Percentiles rank a stretch among this genome's conserved stretches.
These are phyloP conservation scores for Emydocephalus ijimae DNA, from an alignment of 2,113 vertebrate genomes.

Conservation along the genomic window DNA sequence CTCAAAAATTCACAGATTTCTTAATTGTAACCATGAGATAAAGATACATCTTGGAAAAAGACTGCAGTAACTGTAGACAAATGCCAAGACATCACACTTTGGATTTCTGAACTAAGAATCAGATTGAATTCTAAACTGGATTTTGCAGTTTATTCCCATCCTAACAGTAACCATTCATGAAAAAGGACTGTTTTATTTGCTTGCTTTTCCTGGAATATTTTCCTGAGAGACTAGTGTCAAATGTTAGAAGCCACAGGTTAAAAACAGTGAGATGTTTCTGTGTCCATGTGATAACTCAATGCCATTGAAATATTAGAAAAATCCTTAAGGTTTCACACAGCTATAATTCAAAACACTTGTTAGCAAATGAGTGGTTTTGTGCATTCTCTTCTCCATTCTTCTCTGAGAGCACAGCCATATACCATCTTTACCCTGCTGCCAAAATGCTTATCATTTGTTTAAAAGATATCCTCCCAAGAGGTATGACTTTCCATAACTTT, in stretches of 20 bases:
- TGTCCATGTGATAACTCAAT: slow-evolving; percentile 48
- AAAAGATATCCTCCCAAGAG: not conserved
- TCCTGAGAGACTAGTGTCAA: not conserved
- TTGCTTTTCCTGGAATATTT: slow-evolving; percentile 21
- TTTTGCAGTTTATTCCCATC: not conserved
- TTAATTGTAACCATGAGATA: not conserved
- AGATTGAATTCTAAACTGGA: not conserved
- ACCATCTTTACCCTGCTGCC: not conserved
- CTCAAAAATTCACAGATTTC: not conserved
- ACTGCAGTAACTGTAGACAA: not conserved
- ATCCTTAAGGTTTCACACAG: slow-evolving; percentile 49
- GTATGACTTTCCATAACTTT: not conserved
- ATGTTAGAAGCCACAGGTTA: slow-evolving; percentile 48
- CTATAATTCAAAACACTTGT: slow-evolving; percentile 60
- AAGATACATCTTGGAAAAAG: not conserved
- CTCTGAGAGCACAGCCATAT: slow-evolving; percentile 19
- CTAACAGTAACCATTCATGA: not conserved
- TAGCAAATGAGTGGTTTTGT: slow-evolving; percentile 48
- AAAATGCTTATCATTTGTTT: not conserved
- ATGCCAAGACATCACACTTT: not conserved
- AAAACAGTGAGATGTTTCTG: slow-evolving; percentile 44
- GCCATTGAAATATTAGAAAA: slow-evolving; percentile 44
- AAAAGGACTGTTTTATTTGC: slow-evolving; percentile 18
- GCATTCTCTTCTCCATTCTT: slow-evolving; percentile 18
- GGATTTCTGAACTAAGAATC: not conserved